These are phyloP conservation scores for Plusia festucae DNA, from an alignment of 2,888 invertebrate genomes.

Conservation along the genomic window DNA sequence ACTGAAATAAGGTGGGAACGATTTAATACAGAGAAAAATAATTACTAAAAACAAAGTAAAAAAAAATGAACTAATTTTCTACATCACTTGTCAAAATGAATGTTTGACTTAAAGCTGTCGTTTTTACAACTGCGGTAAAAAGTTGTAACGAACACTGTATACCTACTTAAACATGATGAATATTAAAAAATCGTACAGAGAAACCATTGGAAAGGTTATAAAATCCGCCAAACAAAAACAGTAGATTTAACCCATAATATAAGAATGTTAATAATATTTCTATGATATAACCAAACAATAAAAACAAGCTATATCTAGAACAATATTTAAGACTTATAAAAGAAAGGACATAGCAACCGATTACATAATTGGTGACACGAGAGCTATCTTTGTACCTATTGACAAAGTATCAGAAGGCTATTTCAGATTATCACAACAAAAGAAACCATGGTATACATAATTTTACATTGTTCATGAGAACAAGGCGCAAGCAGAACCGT, in stretches of 20 bases:
- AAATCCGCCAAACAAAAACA: not conserved
- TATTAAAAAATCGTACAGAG: too few species aligned
- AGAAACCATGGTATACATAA: not conserved
- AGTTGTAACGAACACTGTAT: too few species aligned
- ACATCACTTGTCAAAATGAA: not conserved
- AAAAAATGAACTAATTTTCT: not conserved
- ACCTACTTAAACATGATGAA: too few species aligned
- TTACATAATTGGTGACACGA: conserved; percentile 26
- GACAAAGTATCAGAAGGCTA: conserved; percentile 31
- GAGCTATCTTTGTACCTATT: conserved; percentile 26
- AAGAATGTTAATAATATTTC: too few species aligned
- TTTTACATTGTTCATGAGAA: conserved; percentile 5
- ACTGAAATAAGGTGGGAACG: conserved; percentile 69
- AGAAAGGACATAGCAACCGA: not conserved
- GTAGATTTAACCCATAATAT: too few species aligned
- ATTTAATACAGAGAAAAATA: conserved; percentile 14
- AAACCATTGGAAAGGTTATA: too few species aligned
- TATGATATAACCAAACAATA: not conserved
- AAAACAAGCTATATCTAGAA: not conserved
- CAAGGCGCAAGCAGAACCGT: conserved; percentile 10
- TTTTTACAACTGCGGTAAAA: too few species aligned
- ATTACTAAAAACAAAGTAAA: not conserved
- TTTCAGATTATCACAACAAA: conserved; percentile 46
- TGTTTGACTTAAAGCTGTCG: too few species aligned
- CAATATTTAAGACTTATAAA: not conserved